Percentiles rank a stretch among this genome's conserved stretches.
These are phyloP conservation scores for Nephrotoma flavescens DNA, from an alignment of 2,888 invertebrate species.

Conservation along the genomic window DNA sequence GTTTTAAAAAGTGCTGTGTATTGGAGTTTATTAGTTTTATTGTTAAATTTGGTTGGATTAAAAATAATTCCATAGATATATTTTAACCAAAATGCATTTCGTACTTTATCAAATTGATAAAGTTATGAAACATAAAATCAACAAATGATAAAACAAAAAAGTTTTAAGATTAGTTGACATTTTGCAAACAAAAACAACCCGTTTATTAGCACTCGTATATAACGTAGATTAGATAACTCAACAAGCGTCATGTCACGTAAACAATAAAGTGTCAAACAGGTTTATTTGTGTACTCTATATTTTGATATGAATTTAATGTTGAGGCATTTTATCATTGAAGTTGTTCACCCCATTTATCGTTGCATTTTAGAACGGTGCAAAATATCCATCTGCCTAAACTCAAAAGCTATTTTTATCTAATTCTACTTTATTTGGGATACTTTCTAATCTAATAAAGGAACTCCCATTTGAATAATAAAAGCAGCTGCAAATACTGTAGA, in stretches of 20 bases:
- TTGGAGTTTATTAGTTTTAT: too few species aligned
- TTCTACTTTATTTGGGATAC: too few species aligned
- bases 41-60: too few species aligned
- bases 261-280: neutral
- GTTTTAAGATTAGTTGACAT: neutral
- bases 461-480: neutral
- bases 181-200: neutral
- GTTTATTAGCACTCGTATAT: neutral
- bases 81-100: neutral
- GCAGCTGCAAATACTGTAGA: neutral
- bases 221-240: neutral
- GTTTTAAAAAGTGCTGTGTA: too few species aligned
- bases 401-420: neutral
- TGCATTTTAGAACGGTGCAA: neutral
- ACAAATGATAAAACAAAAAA: neutral
- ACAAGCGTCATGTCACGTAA: neutral
- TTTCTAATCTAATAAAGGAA: neutral
- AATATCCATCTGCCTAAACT: neutral
- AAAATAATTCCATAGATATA: too few species aligned
- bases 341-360: neutral
- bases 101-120: neutral
- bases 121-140: neutral
- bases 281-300: neutral
- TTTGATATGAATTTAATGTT: neutral
- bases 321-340: neutral